Conservation (phyloP, 2,113 vertebrate species). For the Petromus typicus region DNA sequence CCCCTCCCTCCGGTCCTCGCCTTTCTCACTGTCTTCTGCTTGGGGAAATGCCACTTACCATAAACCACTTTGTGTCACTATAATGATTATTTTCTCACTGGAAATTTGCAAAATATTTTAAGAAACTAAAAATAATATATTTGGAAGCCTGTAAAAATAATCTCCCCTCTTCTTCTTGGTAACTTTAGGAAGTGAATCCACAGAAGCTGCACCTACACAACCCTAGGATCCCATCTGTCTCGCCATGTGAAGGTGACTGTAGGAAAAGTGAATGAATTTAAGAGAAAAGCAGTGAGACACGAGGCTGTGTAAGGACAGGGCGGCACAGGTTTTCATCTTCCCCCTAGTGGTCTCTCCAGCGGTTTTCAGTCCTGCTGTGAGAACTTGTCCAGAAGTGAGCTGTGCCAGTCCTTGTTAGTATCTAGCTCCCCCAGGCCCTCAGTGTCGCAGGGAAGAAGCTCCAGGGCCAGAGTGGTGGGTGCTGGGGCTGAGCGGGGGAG, state of each 20-base stretch:
- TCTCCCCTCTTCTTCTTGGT: neutral
- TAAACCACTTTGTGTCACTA: neutral
- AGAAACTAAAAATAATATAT: conserved; percentile 27
- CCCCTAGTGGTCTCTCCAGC: conserved; percentile 43
- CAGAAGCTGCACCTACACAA: neutral
- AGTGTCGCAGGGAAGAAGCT: conserved; percentile 69
- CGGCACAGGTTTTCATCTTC: neutral
- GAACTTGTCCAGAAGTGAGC: conserved; percentile 79
- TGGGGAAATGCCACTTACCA: neutral
- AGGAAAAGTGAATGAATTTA: conserved; percentile 41
- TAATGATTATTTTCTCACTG: neutral
- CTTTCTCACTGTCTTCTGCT: neutral
- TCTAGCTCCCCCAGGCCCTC: conserved; percentile 70
- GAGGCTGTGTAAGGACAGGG: conserved; percentile 25
- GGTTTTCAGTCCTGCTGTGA: conserved; percentile 63
- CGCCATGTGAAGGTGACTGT: neutral
- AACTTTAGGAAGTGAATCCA: neutral
- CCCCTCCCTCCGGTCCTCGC: neutral
- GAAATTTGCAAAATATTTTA: neutral
- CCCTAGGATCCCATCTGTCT: neutral
- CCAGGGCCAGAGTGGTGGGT: conserved; percentile 73
- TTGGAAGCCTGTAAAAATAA: neutral
- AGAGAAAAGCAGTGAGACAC: conserved; percentile 59
- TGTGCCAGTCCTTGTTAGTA: conserved; percentile 74
- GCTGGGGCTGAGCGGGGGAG: conserved; percentile 65